phyloP scores from a whole-genome alignment of 2,113 vertebrate species.

The Mystacornis crossleyi region DNA sequence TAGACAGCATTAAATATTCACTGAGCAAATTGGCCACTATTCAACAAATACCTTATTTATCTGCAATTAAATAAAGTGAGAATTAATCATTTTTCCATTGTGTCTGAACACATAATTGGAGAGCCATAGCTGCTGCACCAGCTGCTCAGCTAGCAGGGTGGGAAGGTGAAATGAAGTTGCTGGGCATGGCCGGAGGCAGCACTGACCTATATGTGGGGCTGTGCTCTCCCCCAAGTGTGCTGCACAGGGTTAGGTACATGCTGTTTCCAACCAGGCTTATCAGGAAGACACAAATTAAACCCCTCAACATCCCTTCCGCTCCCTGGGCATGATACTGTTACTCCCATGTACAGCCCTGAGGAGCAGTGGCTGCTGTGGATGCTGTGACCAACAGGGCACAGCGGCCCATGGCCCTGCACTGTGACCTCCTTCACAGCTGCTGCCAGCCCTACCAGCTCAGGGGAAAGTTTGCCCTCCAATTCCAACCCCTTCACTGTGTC shows the following conservation, averaged over 20 bases:
- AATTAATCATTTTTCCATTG: background rate
- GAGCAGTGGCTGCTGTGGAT: background rate
- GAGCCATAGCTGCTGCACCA: background rate
- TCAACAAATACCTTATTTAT: background rate
- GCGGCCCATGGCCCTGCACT: background rate
- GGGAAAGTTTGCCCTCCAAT: background rate
- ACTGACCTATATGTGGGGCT: accelerated
- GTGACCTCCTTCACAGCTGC: background rate
- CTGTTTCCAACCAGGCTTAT: background rate
- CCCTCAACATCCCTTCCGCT: background rate
- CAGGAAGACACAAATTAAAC: background rate
- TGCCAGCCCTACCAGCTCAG: background rate
- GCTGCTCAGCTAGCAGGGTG: background rate
- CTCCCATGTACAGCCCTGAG: accelerated
- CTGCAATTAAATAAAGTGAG: background rate
- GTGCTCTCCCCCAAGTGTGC: accelerated
- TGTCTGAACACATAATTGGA: background rate
- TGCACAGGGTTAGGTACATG: background rate
- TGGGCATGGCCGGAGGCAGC: background rate
- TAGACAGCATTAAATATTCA: background rate
- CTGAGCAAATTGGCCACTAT: background rate
- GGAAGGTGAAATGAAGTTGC: background rate
- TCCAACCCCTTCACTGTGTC: background rate
- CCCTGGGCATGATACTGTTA: background rate
- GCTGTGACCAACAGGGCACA: background rate